Percentiles rank a stretch among this genome's conserved stretches.
phyloP scores from a whole-genome alignment of 2,113 vertebrate genomes.

The Electrona antarctica region DNA sequence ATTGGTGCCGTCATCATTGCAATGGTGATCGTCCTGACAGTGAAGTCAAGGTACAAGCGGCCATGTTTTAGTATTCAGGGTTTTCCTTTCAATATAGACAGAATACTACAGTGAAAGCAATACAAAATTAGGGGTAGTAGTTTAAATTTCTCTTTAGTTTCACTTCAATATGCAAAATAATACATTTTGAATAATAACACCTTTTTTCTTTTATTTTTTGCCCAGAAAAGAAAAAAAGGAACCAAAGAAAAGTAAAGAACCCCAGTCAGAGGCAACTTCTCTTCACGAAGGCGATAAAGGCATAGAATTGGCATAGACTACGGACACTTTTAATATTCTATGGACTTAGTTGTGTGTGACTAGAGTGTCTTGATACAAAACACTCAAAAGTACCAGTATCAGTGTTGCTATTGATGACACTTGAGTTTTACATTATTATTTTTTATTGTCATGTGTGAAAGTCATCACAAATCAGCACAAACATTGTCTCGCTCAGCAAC shows the following conservation, averaged over 20 bases:
- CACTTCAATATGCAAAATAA: background rate
- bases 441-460: too few relatives aligned
- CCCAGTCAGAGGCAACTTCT: background rate
- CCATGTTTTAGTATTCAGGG: background rate
- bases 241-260: conserved; percentile 27
- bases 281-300: conserved; percentile 33
- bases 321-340: conserved; percentile 7
- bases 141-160: background rate
- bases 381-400: conserved; percentile 9
- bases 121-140: too few relatives aligned
- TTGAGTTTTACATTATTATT: too few relatives aligned
- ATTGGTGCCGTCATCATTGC: conserved; percentile 51
- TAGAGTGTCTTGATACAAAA: background rate
- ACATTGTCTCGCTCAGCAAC: too few relatives aligned
- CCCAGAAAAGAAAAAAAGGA: conserved; percentile 62
- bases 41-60: conserved; percentile 68
- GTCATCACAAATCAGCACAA: too few relatives aligned
- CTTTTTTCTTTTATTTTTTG: conserved; percentile 9
- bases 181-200: too few relatives aligned
- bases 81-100: background rate
- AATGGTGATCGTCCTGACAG: conserved; percentile 51
- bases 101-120: background rate
- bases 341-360: conserved; percentile 14
- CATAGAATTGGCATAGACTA: conserved; percentile 61
- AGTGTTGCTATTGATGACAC: background rate